Evolutionary conservation across 2,113 vertebrate genomes (phyloP).

Genomic region (Theropithecus gelada): DNA sequence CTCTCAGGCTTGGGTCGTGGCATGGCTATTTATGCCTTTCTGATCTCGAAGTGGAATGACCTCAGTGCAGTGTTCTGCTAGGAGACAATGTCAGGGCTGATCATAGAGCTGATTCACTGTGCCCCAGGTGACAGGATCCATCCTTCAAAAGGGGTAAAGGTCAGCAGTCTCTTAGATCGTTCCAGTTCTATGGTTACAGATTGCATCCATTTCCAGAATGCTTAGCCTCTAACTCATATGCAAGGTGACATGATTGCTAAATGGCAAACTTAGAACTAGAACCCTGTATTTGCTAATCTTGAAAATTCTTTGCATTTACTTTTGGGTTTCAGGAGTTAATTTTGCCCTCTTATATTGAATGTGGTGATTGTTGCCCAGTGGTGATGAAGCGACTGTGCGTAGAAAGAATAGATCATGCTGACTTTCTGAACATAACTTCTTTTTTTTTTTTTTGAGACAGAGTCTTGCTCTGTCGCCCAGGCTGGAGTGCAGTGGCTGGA

Average conservation of each 20-base stretch:
- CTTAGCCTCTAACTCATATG: background rate
- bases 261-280: background rate
- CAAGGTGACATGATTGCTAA: background rate
- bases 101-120: background rate
- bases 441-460: too few species aligned
- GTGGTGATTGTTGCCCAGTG: rapidly evolving
- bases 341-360: background rate
- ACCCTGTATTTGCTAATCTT: background rate
- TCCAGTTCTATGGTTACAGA: background rate
- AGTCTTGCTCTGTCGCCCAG: too few species aligned
- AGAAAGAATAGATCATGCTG: background rate
- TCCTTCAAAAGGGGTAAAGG: background rate
- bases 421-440: background rate
- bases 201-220: background rate
- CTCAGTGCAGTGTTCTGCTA: background rate
- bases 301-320: background rate
- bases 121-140: background rate
- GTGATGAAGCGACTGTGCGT: rapidly evolving
- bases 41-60: background rate
- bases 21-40: background rate
- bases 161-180: background rate
- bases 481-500: too few species aligned
- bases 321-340: background rate
- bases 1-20: background rate
- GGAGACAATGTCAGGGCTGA: background rate